phyloP scores from a whole-genome alignment of 2,113 vertebrate genomes.

The Cavia aperea region DNA sequence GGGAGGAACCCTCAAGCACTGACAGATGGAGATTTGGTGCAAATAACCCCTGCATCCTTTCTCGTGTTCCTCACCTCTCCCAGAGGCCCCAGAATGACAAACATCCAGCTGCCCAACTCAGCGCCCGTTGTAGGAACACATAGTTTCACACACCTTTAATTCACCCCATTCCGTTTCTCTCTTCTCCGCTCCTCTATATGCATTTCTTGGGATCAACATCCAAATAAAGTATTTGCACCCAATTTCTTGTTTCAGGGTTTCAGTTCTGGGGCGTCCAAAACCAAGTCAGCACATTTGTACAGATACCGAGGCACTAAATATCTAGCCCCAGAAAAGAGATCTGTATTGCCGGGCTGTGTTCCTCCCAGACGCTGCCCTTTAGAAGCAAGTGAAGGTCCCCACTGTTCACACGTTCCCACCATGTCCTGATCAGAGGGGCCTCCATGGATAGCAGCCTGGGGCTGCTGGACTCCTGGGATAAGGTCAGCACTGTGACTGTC shows the following conservation, averaged over 20 bases:
- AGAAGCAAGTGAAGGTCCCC: neutral
- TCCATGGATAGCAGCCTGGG: accelerated
- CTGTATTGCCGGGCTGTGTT: accelerated
- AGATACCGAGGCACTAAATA: neutral
- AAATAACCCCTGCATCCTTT: neutral
- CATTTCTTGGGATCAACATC: neutral
- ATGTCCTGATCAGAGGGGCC: neutral
- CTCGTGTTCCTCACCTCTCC: accelerated
- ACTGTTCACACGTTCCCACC: no score
- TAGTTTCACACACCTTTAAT: accelerated
- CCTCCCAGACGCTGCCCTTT: neutral
- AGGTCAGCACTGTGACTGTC: accelerated
- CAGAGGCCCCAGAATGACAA: neutral
- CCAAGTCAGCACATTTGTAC: neutral
- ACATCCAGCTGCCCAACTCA: neutral
- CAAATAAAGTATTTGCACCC: neutral
- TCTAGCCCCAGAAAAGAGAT: neutral
- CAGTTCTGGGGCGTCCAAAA: neutral
- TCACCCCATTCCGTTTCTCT: accelerated
- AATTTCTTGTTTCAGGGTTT: neutral
- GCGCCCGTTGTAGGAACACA: accelerated
- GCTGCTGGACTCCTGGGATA: neutral
- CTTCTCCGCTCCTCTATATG: accelerated
- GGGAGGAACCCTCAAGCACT: neutral
- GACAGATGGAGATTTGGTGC: neutral